Base-by-base conservation (phyloP, 1,140 invertebrate genomes). In the Cataglyphis hispanica region DNA sequence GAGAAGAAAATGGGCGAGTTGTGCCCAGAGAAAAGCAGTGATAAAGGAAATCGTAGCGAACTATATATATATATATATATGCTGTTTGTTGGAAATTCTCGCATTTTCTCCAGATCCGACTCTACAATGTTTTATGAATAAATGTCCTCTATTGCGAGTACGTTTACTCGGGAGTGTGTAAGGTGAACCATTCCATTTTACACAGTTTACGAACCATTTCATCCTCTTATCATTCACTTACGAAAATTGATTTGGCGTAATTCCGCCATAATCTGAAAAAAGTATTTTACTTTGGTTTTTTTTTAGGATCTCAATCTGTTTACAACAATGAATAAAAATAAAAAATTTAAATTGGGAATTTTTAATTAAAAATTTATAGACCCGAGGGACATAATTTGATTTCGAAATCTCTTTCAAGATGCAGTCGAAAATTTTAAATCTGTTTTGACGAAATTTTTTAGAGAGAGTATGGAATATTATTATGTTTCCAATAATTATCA, bases 191-290 rank as follows among this genome's bases (percentile, higher is more conserved):
- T 56, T 67, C 43, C 22, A 67, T 16, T 60, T 83, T 74, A 72
- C 25, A 22, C 27, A 13, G 53, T 83, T 69, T 34, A 46, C 78
- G 53, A 61, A 61, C 53, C 16, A 50, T 61, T 72, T 27, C 37
- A 60, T 83, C 60, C 78, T 74, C 53, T 53, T 69, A 56, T 83
- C 74, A 83, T 83, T 37, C 53, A 72, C 78, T 83, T 74, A 60
- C 37, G 27, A 67, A 72, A 83, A 83, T 83, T 83, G 78, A 83
- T 67, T 83, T 60, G 67, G 11, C 19, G 78, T 83, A 74, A 83
- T 83, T 53, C 27, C 7, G 27, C 6, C 1, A 13, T 74, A 74
- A 74, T 83, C 37, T 16, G 46, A 83, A 61, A 80, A 69, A 37
- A 7, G 16, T 1, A 37, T 22, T 27, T 31, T 22, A 16, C 27